A percentile compares a stretch with the other conserved stretches of the same genome.
Evolutionary conservation across 2,797 vertebrate genomes (phyloP).

Genomic region (Anabas testudineus): DNA sequence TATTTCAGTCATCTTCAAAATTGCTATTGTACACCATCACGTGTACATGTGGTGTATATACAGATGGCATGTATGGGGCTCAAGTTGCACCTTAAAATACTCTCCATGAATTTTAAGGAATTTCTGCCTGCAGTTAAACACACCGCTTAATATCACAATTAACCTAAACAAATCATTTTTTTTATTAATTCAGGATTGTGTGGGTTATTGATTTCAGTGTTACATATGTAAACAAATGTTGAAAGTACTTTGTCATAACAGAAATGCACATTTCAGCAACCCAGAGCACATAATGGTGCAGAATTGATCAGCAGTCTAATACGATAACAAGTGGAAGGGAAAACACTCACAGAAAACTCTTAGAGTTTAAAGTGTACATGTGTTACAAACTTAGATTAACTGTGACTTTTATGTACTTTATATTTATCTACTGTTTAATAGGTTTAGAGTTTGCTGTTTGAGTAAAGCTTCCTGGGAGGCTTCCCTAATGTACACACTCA

Average conservation of each 20-base stretch:
- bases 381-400: slow-evolving; percentile 10
- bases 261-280: background rate
- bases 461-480: too few relatives aligned
- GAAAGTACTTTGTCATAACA: background rate
- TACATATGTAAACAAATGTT: slow-evolving; percentile 1
- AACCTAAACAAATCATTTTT: slow-evolving; percentile 26
- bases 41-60: slow-evolving; percentile 41
- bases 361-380: background rate
- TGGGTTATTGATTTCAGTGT: background rate
- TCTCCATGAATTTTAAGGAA: slow-evolving; percentile 13
- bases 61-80: slow-evolving; percentile 19
- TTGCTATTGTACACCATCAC: slow-evolving; percentile 61
- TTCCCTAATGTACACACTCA: background rate
- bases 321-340: background rate
- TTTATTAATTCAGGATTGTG: slow-evolving; percentile 24
- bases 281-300: background rate
- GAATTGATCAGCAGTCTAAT: background rate
- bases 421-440: too few relatives aligned
- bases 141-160: slow-evolving; percentile 2
- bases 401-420: slow-evolving; percentile 12
- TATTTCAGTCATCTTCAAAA: slow-evolving; percentile 66
- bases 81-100: slow-evolving; percentile 29
- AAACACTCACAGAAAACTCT: background rate
- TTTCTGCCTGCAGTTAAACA: slow-evolving; percentile 6
- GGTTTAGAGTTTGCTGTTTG: too few relatives aligned